Conservation (phyloP, 2,888 invertebrate species). For the Stenichneumon culpator region DNA sequence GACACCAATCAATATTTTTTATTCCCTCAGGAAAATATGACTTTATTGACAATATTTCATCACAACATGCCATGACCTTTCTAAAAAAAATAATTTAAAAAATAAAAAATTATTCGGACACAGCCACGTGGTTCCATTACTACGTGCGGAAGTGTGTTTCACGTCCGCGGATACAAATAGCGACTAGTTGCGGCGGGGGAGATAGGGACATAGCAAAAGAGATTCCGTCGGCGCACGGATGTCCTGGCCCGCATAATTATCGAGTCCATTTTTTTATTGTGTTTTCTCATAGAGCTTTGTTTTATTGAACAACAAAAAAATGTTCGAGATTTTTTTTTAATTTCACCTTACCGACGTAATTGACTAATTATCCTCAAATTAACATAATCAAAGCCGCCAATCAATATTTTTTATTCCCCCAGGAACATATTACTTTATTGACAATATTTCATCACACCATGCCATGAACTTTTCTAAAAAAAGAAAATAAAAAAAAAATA, state of each 20-base stretch:
- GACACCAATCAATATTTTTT: too few species aligned
- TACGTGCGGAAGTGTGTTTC: constrained; percentile 28
- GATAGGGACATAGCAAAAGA: constrained; percentile 4
- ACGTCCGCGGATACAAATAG: constrained; percentile 34
- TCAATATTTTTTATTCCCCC: not conserved
- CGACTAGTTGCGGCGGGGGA: constrained; percentile 22
- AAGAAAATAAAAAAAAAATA: constrained; percentile 7
- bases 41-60: constrained; percentile 42
- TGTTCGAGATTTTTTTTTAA: too few species aligned
- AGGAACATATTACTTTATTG: constrained; percentile 23
- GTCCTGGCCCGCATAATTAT: constrained; percentile 78
- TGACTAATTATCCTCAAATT: not conserved
- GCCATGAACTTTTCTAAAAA: not conserved
- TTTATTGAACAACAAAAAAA: too few species aligned
- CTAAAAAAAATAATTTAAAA: not conserved
- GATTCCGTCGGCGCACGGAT: constrained; percentile 63
- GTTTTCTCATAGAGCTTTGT: too few species aligned
- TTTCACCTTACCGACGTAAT: too few species aligned
- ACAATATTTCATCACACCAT: constrained; percentile 24
- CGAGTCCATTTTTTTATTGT: constrained; percentile 60
- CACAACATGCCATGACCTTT: not conserved
- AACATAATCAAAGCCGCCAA: not conserved
- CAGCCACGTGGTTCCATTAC: constrained; percentile 27
- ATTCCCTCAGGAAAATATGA: not conserved
- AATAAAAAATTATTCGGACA: not conserved